These are phyloP conservation scores for Lamproptera curius DNA, from an alignment of 2,888 invertebrate species.

Conservation along the genomic window DNA sequence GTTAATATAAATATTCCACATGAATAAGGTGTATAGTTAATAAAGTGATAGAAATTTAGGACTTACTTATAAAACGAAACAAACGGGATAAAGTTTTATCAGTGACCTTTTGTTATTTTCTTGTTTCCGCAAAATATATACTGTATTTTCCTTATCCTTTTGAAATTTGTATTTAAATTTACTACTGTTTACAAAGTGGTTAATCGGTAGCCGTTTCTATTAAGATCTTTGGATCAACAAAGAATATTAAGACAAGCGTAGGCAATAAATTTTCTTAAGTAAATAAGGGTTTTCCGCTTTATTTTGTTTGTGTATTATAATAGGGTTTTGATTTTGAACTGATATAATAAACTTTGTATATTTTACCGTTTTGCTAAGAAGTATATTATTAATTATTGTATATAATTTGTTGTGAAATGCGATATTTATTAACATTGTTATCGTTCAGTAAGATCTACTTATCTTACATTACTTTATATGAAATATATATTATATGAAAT, in stretches of 20 bases:
- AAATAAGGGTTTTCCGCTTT: not conserved
- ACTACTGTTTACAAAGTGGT: constrained; percentile 12
- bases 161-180: constrained; percentile 11
- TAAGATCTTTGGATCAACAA: constrained; percentile 3
- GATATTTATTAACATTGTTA: not conserved
- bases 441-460: not conserved
- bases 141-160: constrained; percentile 14
- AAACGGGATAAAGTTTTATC: constrained; percentile 6
- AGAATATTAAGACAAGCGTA: not conserved
- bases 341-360: too few species aligned
- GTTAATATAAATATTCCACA: too few species aligned
- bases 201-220: constrained; percentile 3
- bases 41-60: too few species aligned
- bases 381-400: too few species aligned
- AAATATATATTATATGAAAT: too few species aligned
- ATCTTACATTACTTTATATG: too few species aligned
- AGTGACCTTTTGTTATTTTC: constrained; percentile 12
- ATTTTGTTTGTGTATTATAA: not conserved
- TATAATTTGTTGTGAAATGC: not conserved
- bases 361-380: too few species aligned
- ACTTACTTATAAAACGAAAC: too few species aligned
- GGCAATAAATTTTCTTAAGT: not conserved
- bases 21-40: too few species aligned
- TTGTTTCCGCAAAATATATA: constrained; percentile 13
- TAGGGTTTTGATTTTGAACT: too few species aligned